Base-by-base conservation (phyloP, 2,888 invertebrate species). In the Dolichomitus sp. region DNA sequence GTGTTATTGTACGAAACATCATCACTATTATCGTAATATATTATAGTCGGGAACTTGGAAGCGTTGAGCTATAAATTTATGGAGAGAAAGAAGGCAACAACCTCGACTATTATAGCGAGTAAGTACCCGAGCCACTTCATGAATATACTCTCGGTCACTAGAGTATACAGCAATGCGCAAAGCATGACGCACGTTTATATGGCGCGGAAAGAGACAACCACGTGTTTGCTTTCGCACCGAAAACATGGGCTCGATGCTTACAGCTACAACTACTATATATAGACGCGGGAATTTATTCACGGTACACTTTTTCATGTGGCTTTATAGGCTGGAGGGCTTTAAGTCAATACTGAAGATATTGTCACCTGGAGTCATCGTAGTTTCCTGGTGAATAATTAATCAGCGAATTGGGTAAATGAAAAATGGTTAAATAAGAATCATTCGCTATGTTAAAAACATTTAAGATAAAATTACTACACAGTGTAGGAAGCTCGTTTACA, bases 151-250 rank as follows among this genome's bases (percentile, higher is more conserved):
- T 65, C 14, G 23, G 45, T 23, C 37, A 57, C 6, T 45, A 23
- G 19, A 65, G 27, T 37, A 54, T 65, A 57, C 27, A 17, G 17
- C 42, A 19, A 37, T 27, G 65, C 52, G 19, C 65, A 45, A 40
- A 54, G 17, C 52, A 40, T 74, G 74, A 74, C 74, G 74, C 74
- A 74, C 74, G 23, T 11, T 74, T 50, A 23, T 63, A 14, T 23
- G 19, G 7, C n/a, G 23, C 12, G 12, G 14, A 14, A 30, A 40
- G n/a, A 27, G 40, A 74, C 40, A 74, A 42, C 65, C 52, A 54
- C 54, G 65, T 74, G 74, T 65, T 74, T 65, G 65, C 40, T 7
- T 73, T 37, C 73, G 42, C 40, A 65, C 50, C 37, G 54, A 74
- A 74, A 73, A 74, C 65, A 74, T 42, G 48, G 40, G 19, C 9